These are phyloP conservation scores for Burhinus oedicnemus DNA, from an alignment of 2,113 vertebrate genomes.

Conservation along the genomic window DNA sequence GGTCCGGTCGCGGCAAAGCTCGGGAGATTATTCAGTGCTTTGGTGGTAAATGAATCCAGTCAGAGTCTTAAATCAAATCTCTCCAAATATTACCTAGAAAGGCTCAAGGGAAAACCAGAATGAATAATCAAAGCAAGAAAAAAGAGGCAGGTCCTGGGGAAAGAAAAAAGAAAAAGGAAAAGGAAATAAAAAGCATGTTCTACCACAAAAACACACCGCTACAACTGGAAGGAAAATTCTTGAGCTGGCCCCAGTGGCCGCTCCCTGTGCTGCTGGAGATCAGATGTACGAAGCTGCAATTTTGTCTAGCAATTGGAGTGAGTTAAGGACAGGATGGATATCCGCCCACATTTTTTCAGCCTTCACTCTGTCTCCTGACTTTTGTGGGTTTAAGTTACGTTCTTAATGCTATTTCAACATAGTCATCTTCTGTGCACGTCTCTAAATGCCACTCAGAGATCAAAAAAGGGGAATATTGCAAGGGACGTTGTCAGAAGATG, in stretches of 20 bases:
- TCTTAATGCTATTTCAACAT: neutral
- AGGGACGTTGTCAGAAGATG: neutral
- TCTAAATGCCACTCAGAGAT: neutral
- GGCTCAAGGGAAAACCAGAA: neutral
- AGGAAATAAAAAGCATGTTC: neutral
- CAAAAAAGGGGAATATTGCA: neutral
- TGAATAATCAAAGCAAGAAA: neutral
- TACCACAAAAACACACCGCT: conserved; percentile 26
- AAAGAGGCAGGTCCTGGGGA: neutral
- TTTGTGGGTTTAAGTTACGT: conserved; percentile 2
- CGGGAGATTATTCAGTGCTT: neutral
- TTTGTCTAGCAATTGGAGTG: conserved; percentile 50
- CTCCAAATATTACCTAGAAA: neutral
- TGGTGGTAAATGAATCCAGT: conserved; percentile 21
- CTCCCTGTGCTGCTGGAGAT: conserved; percentile 50
- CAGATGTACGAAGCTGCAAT: conserved; percentile 37
- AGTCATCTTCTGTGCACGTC: neutral
- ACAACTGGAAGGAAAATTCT: conserved; percentile 41
- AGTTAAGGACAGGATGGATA: conserved; percentile 63
- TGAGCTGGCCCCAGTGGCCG: conserved; percentile 44
- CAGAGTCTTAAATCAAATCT: conserved; percentile 1
- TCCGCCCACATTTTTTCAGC: conserved; percentile 47
- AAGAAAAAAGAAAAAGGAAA: neutral
- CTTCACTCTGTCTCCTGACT: conserved; percentile 38
- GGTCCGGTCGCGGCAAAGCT: neutral